Percentiles rank a stretch among this genome's conserved stretches.
Conservation (phyloP, 2,113 vertebrate genomes). For the Alexandromys fortis region DNA sequence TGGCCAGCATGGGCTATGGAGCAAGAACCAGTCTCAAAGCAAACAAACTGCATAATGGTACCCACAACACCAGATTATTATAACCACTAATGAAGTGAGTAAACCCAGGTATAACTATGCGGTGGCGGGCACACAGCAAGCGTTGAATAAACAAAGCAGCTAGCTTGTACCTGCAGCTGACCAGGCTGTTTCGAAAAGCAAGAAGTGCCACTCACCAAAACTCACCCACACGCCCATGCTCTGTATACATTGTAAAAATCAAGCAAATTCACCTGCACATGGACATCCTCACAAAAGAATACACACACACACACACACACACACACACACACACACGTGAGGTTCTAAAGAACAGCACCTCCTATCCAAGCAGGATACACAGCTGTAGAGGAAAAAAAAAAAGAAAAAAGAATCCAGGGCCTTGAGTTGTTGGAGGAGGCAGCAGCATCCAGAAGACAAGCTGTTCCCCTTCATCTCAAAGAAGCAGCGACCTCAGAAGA, state of each 20-base stretch:
- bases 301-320: neutral
- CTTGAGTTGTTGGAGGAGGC: neutral
- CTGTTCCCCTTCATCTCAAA: neutral
- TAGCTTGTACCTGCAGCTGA: neutral
- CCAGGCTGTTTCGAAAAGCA: neutral
- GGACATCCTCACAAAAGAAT: neutral
- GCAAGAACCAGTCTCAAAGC: neutral
- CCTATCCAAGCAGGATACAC: neutral
- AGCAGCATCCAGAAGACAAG: neutral
- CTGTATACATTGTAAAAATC: neutral
- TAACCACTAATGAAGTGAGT: neutral
- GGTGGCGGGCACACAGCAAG: neutral
- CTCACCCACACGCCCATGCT: too few relatives aligned
- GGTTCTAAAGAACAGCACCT: neutral
- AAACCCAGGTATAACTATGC: neutral
- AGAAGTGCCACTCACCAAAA: conserved; percentile 53
- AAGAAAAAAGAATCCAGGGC: neutral
- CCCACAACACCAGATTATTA: neutral
- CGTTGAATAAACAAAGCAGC: neutral
- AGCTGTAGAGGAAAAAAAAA: neutral
- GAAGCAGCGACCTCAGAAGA: neutral
- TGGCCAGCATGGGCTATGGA: neutral
- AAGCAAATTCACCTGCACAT: conserved; percentile 40
- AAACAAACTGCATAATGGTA: neutral
- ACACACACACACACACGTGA: neutral